These are phyloP conservation scores for Pyrocephalus nanus DNA, from an alignment of 2,797 vertebrate species.

Conservation along the genomic window DNA sequence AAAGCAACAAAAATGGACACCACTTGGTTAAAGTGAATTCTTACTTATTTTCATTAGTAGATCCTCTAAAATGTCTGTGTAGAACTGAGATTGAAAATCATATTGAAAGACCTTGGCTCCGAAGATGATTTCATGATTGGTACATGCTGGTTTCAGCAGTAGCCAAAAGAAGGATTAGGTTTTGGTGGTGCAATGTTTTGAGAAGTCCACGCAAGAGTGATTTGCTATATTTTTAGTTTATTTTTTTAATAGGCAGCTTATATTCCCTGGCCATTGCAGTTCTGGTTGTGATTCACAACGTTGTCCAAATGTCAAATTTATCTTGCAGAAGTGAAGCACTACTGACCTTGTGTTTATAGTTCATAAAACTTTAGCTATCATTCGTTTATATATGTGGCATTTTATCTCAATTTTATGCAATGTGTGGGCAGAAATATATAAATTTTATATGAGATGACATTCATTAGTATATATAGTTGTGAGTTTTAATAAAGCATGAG, in stretches of 20 bases:
- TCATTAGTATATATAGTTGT: background rate
- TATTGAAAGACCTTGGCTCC: background rate
- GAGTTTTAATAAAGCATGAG: conserved; percentile 1
- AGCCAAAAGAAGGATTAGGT: background rate
- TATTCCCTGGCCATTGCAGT: background rate
- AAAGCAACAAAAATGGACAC: background rate
- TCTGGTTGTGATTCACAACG: background rate
- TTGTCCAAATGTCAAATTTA: conserved; percentile 19
- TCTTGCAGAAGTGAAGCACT: background rate
- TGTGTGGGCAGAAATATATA: background rate
- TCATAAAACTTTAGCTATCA: conserved; percentile 28
- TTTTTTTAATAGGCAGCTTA: conserved; percentile 1
- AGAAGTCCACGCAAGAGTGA: background rate
- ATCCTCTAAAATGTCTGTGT: background rate
- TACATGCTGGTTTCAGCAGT: background rate
- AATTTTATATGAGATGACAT: conserved; percentile 21
- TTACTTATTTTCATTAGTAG: background rate
- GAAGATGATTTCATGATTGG: background rate
- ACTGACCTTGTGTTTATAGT: conserved; percentile 46
- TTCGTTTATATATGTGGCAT: background rate
- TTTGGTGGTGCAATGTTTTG: background rate
- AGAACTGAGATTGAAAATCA: background rate
- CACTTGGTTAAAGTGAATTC: background rate
- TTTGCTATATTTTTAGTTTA: background rate
- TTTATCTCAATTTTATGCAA: conserved; percentile 37